phyloP scores from a whole-genome alignment of 2,888 invertebrate species.

The Lycia hirtaria region DNA sequence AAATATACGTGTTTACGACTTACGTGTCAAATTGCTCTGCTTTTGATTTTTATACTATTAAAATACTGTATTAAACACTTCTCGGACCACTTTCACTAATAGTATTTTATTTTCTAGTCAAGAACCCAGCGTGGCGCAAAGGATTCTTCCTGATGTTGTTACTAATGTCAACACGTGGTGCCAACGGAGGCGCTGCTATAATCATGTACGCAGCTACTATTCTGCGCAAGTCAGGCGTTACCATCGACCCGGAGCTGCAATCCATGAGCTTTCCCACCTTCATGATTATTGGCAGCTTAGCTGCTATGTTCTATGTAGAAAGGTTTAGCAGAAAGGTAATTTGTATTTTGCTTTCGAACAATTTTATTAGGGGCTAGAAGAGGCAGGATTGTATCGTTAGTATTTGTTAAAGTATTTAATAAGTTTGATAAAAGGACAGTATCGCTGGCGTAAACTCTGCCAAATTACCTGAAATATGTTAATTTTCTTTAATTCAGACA shows the following conservation, averaged over 20 bases:
- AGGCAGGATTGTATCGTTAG: too few relatives aligned
- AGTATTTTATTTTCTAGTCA: slow-evolving; percentile 44
- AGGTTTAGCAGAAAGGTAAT: slow-evolving; percentile 67
- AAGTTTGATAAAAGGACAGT: too few relatives aligned
- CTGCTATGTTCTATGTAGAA: slow-evolving; percentile 65
- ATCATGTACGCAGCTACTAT: slow-evolving; percentile 62
- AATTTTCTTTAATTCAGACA: too few relatives aligned
- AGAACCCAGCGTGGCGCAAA: slow-evolving; percentile 54
- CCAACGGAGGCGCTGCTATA: slow-evolving; percentile 61
- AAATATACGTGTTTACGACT: too few relatives aligned
- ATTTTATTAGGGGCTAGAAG: neutral
- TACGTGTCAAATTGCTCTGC: too few relatives aligned
- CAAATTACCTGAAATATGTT: too few relatives aligned
- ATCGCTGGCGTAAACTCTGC: too few relatives aligned
- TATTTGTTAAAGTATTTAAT: too few relatives aligned
- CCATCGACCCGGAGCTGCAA: slow-evolving; percentile 63
- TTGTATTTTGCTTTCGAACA: neutral
- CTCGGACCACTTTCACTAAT: neutral
- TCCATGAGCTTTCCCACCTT: slow-evolving; percentile 64
- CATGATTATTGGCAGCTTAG: slow-evolving; percentile 62
- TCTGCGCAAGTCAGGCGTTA: slow-evolving; percentile 59
- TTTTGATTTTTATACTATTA: too few relatives aligned
- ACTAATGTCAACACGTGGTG: slow-evolving; percentile 46
- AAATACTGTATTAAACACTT: neutral
- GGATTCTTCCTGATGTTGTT: slow-evolving; percentile 49